Conservation (phyloP, 1,140 invertebrate genomes). For the Aphelenchoides besseyi region DNA sequence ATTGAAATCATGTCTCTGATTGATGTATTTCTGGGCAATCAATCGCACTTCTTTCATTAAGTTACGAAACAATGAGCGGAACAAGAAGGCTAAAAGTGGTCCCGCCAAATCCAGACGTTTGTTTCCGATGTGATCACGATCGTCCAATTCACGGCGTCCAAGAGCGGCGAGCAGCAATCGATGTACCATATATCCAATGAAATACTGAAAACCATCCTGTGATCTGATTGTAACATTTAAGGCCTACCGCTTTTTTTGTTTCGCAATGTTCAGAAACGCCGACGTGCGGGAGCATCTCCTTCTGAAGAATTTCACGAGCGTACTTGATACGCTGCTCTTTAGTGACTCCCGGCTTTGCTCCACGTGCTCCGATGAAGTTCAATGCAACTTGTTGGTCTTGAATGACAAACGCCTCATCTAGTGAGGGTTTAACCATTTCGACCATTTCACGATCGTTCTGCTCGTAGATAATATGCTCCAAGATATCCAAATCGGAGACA, state of each 20-base stretch:
- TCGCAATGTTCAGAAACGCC: slow-evolving; percentile 98
- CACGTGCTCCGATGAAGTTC: slow-evolving; percentile 94
- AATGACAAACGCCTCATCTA: slow-evolving; percentile 98
- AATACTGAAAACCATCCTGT: slow-evolving; percentile 45
- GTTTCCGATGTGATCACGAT: slow-evolving; percentile 99
- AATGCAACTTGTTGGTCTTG: slow-evolving; percentile 91
- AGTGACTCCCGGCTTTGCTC: slow-evolving; percentile 91
- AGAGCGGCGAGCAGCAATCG: slow-evolving; percentile 84
- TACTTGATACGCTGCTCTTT: slow-evolving; percentile 98
- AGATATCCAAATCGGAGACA: slow-evolving; percentile 94
- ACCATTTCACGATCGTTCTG: slow-evolving; percentile 94
- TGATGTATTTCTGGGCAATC: slow-evolving; percentile 98
- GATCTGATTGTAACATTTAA: slow-evolving; percentile 1
- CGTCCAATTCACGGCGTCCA: slow-evolving; percentile 90
- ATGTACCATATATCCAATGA: slow-evolving; percentile 90
- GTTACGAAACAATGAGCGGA: slow-evolving; percentile 87
- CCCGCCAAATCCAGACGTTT: slow-evolving; percentile 94
- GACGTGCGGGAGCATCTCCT: slow-evolving; percentile 98
- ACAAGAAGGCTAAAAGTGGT: slow-evolving; percentile 88
- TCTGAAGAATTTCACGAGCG: slow-evolving; percentile 95
- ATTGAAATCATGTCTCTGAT: slow-evolving; percentile 95
- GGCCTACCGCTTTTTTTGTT: slow-evolving; percentile 81
- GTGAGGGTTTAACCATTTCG: slow-evolving; percentile 98
- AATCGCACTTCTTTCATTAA: slow-evolving; percentile 90
- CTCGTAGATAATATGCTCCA: slow-evolving; percentile 98